Evolutionary conservation across 2,797 vertebrate species (phyloP), one percentile per base, ranked within the genome.

Genomic region (Argya squamiceps): DNA sequence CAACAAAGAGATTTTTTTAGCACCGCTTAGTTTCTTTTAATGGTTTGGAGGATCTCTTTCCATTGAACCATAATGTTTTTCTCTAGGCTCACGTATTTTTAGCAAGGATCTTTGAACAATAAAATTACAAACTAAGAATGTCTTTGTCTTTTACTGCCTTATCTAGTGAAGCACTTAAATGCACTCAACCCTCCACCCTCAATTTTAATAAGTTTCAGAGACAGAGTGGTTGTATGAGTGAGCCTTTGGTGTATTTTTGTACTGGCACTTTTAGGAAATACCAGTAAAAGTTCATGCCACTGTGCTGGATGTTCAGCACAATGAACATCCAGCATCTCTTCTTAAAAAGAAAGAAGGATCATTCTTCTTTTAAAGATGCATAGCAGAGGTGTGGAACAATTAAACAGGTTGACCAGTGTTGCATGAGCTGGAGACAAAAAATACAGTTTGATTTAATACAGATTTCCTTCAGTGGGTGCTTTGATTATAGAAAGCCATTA

Each of bases 21-120:
- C 62, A 78, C 62, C 0, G 3, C 47, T 89, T 75, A 73, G 82
- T 85, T 94, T 93, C 76, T 86, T 91, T 59, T 89, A 88, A 75
- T 81, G 73, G 59, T 75, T 93, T 84, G 69, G 46, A 95, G 47
- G 22, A 74, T 91, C 46, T 89, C 58, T 73, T 93, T 91, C 69
- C 37, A 36, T 43, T 91, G 92, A 94, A 93, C 86, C 67, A 60
- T 88, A 92, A 77, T 95, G 81, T 85, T 96, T 96, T 74, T 95
- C 91, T 93, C 87, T 89, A 78, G 86, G 52, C 49, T 88, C 64
- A n/a, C 56, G 47, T 95, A 83, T 94, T 90, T 95, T 93, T 96
- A 94, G 87, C 47, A 76, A 62, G 63, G 63, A 62, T 78, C 59
- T 90, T 92, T 71, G 76, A 78, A 71, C 44, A 77, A 78, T 81